These are phyloP conservation scores for Carassius auratus DNA, from an alignment of 2,113 vertebrate species.

Conservation along the genomic window DNA sequence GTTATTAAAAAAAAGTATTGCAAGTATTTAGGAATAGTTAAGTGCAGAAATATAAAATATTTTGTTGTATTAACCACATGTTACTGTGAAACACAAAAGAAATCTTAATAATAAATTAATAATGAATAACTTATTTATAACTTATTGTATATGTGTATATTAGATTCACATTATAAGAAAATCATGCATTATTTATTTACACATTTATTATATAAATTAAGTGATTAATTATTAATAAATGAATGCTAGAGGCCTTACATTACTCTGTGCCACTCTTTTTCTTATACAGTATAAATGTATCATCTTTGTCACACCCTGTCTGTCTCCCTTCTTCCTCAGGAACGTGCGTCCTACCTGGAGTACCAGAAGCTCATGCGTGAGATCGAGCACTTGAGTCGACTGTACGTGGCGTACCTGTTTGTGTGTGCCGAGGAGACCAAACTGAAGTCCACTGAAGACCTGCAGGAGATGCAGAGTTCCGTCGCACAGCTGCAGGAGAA, in stretches of 20 bases:
- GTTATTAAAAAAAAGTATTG: background rate
- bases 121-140: background rate
- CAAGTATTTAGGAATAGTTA: no score
- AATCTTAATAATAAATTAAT: no score
- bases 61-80: no score
- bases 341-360: constrained; percentile 86
- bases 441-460: constrained; percentile 72
- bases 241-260: no score
- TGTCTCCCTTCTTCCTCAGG: constrained; percentile 69
- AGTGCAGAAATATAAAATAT: no score
- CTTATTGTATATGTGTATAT: background rate
- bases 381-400: constrained; percentile 84
- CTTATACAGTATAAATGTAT: background rate
- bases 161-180: background rate
- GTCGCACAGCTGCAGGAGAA: constrained; percentile 76
- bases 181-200: background rate
- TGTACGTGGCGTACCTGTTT: constrained; percentile 88
- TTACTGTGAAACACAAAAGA: no score
- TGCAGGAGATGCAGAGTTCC: constrained; percentile 82
- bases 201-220: no score
- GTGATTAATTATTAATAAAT: no score
- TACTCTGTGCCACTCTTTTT: no score
- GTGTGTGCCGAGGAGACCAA: constrained; percentile 85
- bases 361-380: constrained; percentile 87
- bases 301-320: background rate